These are phyloP conservation scores for Mormoops blainvillei DNA, from an alignment of 2,113 vertebrate species.

Conservation along the genomic window DNA sequence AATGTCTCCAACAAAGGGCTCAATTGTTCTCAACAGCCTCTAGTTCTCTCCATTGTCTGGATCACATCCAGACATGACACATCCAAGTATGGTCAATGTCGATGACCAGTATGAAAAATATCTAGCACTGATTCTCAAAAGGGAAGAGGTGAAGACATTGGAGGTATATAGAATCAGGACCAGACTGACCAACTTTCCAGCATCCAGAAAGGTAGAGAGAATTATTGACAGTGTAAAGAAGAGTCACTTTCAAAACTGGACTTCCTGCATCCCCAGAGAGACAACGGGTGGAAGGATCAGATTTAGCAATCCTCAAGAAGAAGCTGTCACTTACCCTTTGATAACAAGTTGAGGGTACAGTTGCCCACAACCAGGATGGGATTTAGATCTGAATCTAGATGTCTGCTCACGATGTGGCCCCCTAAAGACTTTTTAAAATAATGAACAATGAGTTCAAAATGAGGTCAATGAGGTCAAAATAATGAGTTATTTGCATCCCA, in stretches of 20 bases:
- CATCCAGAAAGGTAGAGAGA: background rate
- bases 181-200: background rate
- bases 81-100: background rate
- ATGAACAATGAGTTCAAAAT: too few species aligned
- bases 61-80: background rate
- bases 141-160: background rate
- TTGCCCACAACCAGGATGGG: slow-evolving; percentile 87
- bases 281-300: background rate
- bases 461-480: too few species aligned
- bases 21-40: background rate
- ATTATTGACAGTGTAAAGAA: background rate
- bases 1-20: background rate
- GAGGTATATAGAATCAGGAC: background rate
- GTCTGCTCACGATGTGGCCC: slow-evolving; percentile 87
- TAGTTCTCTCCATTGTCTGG: background rate
- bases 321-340: slow-evolving; percentile 77
- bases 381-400: slow-evolving; percentile 91
- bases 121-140: background rate
- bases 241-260: background rate
- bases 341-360: slow-evolving; percentile 82
- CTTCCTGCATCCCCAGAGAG: background rate
- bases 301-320: background rate
- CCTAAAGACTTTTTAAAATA: slow-evolving; percentile 85
- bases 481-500: background rate
- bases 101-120: background rate